Conservation (phyloP, 1,140 invertebrate genomes). For the Papilio dardanus region DNA sequence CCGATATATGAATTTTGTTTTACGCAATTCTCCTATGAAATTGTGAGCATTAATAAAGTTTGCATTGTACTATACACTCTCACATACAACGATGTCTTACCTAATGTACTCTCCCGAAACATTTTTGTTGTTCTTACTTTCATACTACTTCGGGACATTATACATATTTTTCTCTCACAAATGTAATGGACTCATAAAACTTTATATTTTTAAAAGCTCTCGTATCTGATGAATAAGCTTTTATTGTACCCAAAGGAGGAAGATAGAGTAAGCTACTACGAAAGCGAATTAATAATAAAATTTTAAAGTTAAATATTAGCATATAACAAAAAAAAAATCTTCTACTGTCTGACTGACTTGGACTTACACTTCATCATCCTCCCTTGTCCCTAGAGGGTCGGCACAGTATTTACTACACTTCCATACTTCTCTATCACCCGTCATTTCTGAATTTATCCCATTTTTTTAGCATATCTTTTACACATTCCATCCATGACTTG, state of each 20-base stretch:
- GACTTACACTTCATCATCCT: no score
- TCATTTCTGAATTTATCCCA: no score
- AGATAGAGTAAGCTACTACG: neutral
- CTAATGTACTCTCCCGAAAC: slow-evolving; percentile 16
- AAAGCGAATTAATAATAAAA: neutral
- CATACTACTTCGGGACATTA: neutral
- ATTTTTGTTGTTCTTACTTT: slow-evolving; percentile 20
- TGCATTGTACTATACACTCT: neutral
- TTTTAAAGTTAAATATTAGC: neutral
- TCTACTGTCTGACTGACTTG: no score
- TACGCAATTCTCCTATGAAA: neutral
- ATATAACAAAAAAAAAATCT: no score
- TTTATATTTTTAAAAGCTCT: slow-evolving; percentile 23
- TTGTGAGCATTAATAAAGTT: neutral
- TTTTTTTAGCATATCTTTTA: no score
- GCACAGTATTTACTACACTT: no score
- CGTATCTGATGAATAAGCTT: neutral
- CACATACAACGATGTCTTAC: slow-evolving; percentile 6
- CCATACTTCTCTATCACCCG: no score
- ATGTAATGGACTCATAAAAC: neutral
- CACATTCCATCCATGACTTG: no score
- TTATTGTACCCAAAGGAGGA: neutral
- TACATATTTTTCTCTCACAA: slow-evolving; percentile 17
- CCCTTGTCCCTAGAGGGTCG: no score
- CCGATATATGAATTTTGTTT: neutral